These are phyloP conservation scores for Lonchura striata DNA, from an alignment of 2,113 vertebrate species.

Conservation along the genomic window DNA sequence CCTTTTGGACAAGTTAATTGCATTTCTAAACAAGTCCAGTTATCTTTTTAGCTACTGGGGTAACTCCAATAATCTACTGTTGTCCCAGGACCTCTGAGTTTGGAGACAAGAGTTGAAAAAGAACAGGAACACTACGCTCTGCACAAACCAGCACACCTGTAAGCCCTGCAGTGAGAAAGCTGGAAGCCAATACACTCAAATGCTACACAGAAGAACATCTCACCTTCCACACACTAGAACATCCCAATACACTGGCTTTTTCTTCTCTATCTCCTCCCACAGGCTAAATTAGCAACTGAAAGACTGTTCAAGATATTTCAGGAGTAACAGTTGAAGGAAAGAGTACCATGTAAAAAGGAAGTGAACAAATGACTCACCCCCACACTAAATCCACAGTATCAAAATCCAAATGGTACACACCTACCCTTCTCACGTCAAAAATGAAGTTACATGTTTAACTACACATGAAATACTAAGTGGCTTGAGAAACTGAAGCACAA, in stretches of 20 bases:
- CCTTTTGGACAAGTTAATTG: not conserved
- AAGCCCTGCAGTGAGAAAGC: not conserved
- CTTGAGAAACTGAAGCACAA: constrained; percentile 65
- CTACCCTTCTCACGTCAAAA: constrained; percentile 63
- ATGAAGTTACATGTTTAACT: constrained; percentile 52
- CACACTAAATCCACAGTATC: constrained; percentile 52
- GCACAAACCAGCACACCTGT: not conserved
- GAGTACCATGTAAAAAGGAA: constrained; percentile 25
- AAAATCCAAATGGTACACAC: constrained; percentile 53
- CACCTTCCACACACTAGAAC: constrained; percentile 19
- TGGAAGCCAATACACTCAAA: constrained; percentile 30
- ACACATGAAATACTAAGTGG: constrained; percentile 57
- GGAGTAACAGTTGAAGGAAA: constrained; percentile 3
- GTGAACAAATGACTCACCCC: constrained; percentile 27
- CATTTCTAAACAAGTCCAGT: constrained; percentile 9
- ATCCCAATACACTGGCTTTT: constrained; percentile 47
- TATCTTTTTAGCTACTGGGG: not conserved
- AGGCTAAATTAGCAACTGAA: not conserved
- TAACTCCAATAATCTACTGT: not conserved
- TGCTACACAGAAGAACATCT: constrained; percentile 5
- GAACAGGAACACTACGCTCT: not conserved
- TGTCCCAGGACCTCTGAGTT: constrained; percentile 23
- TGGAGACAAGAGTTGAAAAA: not conserved
- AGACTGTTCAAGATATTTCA: not conserved
- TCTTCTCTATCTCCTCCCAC: constrained; percentile 42